Base-by-base conservation (phyloP, 1,140 invertebrate genomes). In the Matsumurasca onukii region DNA sequence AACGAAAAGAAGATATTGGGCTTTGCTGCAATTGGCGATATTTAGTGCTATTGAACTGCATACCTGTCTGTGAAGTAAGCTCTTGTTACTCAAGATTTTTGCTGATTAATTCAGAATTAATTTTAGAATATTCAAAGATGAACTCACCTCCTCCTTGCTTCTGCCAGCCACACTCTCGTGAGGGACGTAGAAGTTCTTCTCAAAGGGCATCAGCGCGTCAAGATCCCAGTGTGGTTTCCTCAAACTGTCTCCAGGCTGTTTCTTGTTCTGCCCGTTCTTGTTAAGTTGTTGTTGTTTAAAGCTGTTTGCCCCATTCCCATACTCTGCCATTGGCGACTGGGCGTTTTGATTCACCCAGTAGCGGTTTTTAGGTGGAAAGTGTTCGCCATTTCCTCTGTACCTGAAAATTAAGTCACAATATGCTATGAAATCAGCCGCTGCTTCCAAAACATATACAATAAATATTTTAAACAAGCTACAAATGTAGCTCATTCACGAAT, bases 141-240 rank as follows among this genome's bases (percentile, higher is more conserved):
- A n/a, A n/a, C 12, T 45, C 39, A 45, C 12, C 3, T 48, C 15
- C n/a, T n/a, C n/a, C n/a, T n/a, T n/a, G n/a, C n/a, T n/a, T n/a
- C n/a, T n/a, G n/a, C n/a, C n/a, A n/a, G 34, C 77, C 13, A 93
- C 89, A 80, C 90, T 89, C 9, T 86, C 83, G 78, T 95, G 91
- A 57, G 95, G 92, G 70, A 88, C 83, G 77, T 98, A 98, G 76
- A 98, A 94, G 80, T 97, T 90, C 81, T 98, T 98, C 70, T 90
- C 84, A 77, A 98, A 97, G 20, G 89, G 88, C 70, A 88, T 86
- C 22, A 98, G 80, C 69, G 82, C 73, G 22, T 80, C 78, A 69
- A 90, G 75, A 72, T 94, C 91, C 95, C 95, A 98, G 66, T 86
- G 86, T 13, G 94, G 93, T 77, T 93, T 94, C 13, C 90, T 84